These are phyloP conservation scores for Aythya baeri DNA, from an alignment of 2,113 vertebrate genomes.

Conservation along the genomic window DNA sequence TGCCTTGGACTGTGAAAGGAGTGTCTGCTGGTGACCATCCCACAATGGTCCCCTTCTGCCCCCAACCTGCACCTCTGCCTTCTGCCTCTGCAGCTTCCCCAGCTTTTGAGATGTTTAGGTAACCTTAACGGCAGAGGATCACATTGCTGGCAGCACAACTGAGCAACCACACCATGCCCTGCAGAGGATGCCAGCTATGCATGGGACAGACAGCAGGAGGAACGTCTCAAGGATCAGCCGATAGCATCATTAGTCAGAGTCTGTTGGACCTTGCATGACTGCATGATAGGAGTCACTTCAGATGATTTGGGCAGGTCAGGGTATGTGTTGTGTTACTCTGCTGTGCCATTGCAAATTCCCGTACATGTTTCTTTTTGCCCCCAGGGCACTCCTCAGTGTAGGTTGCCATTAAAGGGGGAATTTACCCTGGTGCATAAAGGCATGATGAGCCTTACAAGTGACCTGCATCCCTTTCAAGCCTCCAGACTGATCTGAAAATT, in stretches of 20 bases:
- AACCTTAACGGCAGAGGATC: no score
- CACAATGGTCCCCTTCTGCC: neutral
- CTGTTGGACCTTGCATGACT: neutral
- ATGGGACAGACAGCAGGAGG: neutral
- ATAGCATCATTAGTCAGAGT: neutral
- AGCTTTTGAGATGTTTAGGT: neutral
- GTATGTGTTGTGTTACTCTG: neutral
- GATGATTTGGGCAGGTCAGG: fast-evolving
- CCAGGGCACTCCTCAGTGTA: neutral
- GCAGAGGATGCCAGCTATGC: fast-evolving
- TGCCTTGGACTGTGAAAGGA: neutral
- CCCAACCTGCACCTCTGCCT: neutral
- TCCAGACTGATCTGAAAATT: neutral
- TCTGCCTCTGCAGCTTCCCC: neutral
- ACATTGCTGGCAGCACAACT: fast-evolving
- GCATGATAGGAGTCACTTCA: neutral
- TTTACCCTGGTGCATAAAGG: neutral
- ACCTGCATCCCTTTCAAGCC: neutral
- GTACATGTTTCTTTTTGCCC: neutral
- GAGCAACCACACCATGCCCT: neutral
- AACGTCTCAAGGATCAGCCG: fast-evolving
- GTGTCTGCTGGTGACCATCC: neutral
- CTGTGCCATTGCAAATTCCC: neutral
- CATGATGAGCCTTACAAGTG: neutral
- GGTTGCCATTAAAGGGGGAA: neutral